These are phyloP conservation scores for Drosophila eohydei DNA, from an alignment of 2,888 invertebrate genomes.

Conservation along the genomic window DNA sequence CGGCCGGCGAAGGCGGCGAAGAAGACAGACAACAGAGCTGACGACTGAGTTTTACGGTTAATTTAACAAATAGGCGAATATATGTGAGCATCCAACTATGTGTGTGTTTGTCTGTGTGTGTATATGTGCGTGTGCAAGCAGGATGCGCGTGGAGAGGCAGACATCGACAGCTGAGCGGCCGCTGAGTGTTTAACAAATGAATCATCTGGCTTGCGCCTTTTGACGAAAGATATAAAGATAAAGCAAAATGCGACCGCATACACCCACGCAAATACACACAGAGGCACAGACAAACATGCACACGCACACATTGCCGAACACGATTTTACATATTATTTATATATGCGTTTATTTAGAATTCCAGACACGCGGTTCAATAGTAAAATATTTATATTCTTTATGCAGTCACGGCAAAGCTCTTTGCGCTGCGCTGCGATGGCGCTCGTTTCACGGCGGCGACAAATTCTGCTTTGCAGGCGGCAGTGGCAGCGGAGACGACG, in stretches of 20 bases:
- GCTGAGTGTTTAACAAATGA: slow-evolving; percentile 42
- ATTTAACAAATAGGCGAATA: slow-evolving; percentile 69
- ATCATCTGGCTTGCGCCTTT: slow-evolving; percentile 62
- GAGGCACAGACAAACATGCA: not conserved
- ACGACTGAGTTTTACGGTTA: slow-evolving; percentile 48
- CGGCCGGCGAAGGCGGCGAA: slow-evolving; percentile 36
- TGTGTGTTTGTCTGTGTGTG: not conserved
- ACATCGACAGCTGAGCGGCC: slow-evolving; percentile 53
- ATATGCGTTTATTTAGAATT: slow-evolving; percentile 58
- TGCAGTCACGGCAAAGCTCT: slow-evolving; percentile 37
- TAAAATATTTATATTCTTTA: slow-evolving; percentile 61
- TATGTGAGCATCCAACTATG: slow-evolving; percentile 7
- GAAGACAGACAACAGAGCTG: not conserved
- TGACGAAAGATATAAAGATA: slow-evolving; percentile 56
- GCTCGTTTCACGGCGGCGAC: slow-evolving; percentile 50
- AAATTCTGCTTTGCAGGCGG: slow-evolving; percentile 62
- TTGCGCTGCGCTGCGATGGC: slow-evolving; percentile 22
- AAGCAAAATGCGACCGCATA: slow-evolving; percentile 40
- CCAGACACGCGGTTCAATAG: slow-evolving; percentile 67
- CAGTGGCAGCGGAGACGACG: slow-evolving; percentile 22
- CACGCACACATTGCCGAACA: not conserved
- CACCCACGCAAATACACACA: slow-evolving; percentile 12
- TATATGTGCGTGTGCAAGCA: slow-evolving; percentile 36
- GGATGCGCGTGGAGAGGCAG: slow-evolving; percentile 40
- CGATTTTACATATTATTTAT: slow-evolving; percentile 40